These are phyloP conservation scores for Campoplex capitator DNA, from an alignment of 2,888 invertebrate species.

Conservation along the genomic window DNA sequence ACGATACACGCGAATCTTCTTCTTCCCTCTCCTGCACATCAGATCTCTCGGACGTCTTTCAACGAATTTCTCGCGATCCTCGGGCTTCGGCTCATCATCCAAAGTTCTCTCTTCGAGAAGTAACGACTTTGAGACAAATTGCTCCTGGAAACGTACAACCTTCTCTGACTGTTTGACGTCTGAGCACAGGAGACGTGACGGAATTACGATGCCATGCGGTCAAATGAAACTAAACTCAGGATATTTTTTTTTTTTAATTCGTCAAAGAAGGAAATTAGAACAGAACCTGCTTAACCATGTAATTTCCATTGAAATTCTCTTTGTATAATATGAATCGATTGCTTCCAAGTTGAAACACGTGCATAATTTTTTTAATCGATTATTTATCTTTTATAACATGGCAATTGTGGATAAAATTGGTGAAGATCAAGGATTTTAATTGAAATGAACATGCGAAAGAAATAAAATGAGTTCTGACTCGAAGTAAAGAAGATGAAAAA, in stretches of 20 bases:
- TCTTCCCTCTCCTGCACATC: slow-evolving; percentile 2
- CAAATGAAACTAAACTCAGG: slow-evolving; percentile 24
- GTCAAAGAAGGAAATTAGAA: background rate
- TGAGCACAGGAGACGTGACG: slow-evolving; percentile 36
- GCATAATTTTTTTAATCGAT: background rate
- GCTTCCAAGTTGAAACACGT: no score
- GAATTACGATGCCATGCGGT: slow-evolving; percentile 58
- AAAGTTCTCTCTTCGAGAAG: slow-evolving; percentile 47
- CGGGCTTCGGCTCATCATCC: slow-evolving; percentile 34
- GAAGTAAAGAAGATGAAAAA: background rate
- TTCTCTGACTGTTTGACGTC: slow-evolving; percentile 38
- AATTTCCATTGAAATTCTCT: no score
- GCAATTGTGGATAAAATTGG: background rate
- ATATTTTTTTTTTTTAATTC: background rate
- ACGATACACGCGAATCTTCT: slow-evolving; percentile 37
- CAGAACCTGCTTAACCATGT: background rate
- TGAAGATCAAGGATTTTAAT: background rate
- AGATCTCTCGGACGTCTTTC: slow-evolving; percentile 65
- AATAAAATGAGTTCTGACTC: background rate
- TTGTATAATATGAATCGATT: no score
- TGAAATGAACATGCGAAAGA: background rate
- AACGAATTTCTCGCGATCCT: slow-evolving; percentile 63
- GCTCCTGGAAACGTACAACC: slow-evolving; percentile 32
- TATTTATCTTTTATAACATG: background rate
- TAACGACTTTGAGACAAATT: slow-evolving; percentile 66